phyloP scores from a whole-genome alignment of 1,140 invertebrate species.

The Meteorus sp. region DNA sequence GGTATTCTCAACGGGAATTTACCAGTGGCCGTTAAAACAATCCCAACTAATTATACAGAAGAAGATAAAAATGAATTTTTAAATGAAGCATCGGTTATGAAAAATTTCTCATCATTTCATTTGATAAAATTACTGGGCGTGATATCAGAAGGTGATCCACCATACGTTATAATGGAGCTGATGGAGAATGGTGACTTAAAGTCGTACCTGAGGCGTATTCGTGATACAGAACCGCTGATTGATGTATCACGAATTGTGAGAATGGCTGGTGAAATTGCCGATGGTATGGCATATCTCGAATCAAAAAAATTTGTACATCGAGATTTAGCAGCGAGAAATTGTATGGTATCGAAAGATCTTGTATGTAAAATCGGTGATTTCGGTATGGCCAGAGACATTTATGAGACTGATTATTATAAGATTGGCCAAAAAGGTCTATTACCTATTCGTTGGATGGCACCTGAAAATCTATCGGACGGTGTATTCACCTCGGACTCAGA shows the following conservation, averaged over 20 bases:
- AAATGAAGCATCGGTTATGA: constrained; percentile 70
- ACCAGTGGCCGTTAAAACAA: constrained; percentile 71
- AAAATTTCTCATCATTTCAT: constrained; percentile 62
- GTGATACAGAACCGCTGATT: constrained; percentile 42
- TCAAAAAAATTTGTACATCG: constrained; percentile 75
- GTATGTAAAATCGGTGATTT: constrained; percentile 77
- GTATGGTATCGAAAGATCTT: constrained; percentile 71
- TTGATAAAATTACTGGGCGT: constrained; percentile 74
- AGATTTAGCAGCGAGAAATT: constrained; percentile 79
- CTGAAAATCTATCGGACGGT: constrained; percentile 74
- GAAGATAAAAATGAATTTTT: constrained; percentile 65
- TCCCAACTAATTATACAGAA: constrained; percentile 60
- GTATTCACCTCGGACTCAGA: constrained; percentile 75
- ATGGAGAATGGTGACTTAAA: constrained; percentile 77
- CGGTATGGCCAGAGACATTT: constrained; percentile 73
- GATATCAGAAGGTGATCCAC: constrained; percentile 67
- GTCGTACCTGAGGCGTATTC: constrained; percentile 62
- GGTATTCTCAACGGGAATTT: constrained; percentile 54
- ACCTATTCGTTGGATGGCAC: constrained; percentile 76
- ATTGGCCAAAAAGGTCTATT: constrained; percentile 66
- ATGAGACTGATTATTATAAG: constrained; percentile 76
- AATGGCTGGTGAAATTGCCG: constrained; percentile 78
- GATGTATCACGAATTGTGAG: constrained; percentile 56
- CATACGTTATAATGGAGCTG: constrained; percentile 75
- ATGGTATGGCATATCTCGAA: constrained; percentile 78